phyloP scores from a whole-genome alignment of 2,888 invertebrate species.

The Agrochola lota region DNA sequence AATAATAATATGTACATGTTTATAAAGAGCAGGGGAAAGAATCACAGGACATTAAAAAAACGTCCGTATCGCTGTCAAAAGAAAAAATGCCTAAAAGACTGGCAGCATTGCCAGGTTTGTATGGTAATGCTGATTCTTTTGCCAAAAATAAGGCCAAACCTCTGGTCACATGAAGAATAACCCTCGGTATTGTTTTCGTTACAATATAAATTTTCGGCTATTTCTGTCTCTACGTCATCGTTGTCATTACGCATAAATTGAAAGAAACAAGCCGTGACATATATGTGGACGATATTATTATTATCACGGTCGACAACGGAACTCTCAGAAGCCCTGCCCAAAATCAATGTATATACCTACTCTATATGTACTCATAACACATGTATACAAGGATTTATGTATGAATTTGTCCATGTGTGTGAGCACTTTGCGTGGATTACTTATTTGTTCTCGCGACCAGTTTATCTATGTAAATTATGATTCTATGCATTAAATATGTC shows the following conservation, averaged over 20 bases:
- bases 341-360: constrained; percentile 18
- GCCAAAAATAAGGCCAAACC: too few relatives aligned
- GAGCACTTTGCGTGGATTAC: constrained; percentile 35
- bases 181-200: not conserved
- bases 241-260: constrained; percentile 17
- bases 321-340: constrained; percentile 28
- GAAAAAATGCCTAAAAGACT: too few relatives aligned
- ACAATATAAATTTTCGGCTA: not conserved
- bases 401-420: constrained; percentile 30
- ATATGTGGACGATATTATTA: constrained; percentile 31
- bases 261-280: constrained; percentile 39
- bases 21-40: too few relatives aligned
- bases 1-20: too few relatives aligned
- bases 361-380: too few relatives aligned
- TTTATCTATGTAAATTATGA: constrained; percentile 40
- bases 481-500: constrained; percentile 31
- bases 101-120: too few relatives aligned
- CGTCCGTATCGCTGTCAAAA: too few relatives aligned
- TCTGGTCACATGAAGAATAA: too few relatives aligned
- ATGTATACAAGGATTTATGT: constrained; percentile 2
- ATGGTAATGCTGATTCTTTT: too few relatives aligned
- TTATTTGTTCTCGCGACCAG: constrained; percentile 39
- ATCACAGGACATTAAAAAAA: too few relatives aligned
- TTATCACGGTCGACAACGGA: constrained; percentile 34
- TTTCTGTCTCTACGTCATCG: not conserved